Conservation (phyloP, 1,140 invertebrate genomes). For the Dolichoris vasculosae region DNA sequence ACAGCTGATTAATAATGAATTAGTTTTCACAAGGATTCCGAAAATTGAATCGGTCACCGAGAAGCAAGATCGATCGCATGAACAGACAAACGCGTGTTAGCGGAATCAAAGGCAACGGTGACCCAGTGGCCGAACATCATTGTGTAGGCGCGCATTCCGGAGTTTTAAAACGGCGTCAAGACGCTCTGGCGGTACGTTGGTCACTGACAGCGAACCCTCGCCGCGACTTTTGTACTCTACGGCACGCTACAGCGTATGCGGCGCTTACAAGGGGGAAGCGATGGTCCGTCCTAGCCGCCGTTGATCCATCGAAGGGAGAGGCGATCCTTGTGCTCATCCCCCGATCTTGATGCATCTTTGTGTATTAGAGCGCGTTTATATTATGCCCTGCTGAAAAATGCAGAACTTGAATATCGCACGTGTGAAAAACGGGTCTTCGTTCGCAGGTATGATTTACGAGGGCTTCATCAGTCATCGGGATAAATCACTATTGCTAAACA, state of each 20-base stretch:
- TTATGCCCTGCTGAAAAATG: background rate
- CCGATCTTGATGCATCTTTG: background rate
- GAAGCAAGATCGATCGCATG: background rate
- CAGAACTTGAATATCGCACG: too few species aligned
- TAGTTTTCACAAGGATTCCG: too few species aligned
- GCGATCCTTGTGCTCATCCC: background rate
- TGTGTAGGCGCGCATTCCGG: background rate
- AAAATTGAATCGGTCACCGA: too few species aligned
- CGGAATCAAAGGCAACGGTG: too few species aligned
- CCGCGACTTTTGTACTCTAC: conserved; percentile 18
- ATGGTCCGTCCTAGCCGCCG: background rate
- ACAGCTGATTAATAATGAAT: too few species aligned
- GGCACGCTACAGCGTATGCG: conserved; percentile 8
- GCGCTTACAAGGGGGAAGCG: conserved; percentile 11
- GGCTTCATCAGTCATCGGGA: too few species aligned
- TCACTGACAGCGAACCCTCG: conserved; percentile 46
- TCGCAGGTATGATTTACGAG: too few species aligned
- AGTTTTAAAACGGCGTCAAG: conserved; percentile 24
- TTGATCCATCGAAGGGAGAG: background rate
- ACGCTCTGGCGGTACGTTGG: conserved; percentile 37
- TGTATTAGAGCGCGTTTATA: background rate
- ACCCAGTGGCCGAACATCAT: too few species aligned
- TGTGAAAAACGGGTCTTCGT: too few species aligned
- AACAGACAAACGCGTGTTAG: too few species aligned
- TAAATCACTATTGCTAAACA: too few species aligned